These are phyloP conservation scores for Hylaeus anthracinus DNA, from an alignment of 1,140 invertebrate genomes.

Conservation along the genomic window DNA sequence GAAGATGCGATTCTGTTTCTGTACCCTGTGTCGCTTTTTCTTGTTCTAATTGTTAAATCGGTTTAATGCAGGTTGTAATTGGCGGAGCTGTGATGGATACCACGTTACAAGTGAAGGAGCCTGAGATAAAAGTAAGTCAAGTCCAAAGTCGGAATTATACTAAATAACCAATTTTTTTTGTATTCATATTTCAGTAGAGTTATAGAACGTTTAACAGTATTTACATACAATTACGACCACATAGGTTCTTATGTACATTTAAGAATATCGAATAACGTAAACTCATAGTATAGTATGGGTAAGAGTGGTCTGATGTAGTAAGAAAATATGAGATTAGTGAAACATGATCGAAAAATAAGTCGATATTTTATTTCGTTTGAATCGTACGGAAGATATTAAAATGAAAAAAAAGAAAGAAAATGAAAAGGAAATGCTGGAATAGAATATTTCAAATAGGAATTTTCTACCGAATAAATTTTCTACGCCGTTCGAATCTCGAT, in stretches of 20 bases:
- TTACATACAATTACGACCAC: slow-evolving; percentile 74
- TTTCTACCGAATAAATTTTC: neutral
- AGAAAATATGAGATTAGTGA: neutral
- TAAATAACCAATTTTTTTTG: slow-evolving; percentile 79
- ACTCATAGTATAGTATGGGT: slow-evolving; percentile 67
- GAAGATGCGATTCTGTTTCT: neutral
- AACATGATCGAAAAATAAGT: neutral
- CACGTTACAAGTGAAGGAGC: slow-evolving; percentile 84
- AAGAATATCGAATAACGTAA: slow-evolving; percentile 65
- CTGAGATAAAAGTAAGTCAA: slow-evolving; percentile 86
- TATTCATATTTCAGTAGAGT: slow-evolving; percentile 76
- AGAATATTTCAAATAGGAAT: neutral
- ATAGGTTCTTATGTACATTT: slow-evolving; percentile 76
- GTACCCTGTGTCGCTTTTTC: neutral
- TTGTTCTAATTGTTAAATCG: slow-evolving; percentile 18
- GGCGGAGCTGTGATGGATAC: slow-evolving; percentile 91
- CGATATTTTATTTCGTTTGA: neutral
- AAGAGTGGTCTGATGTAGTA: slow-evolving; percentile 55
- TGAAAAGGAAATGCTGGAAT: neutral
- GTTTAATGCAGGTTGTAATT: slow-evolving; percentile 86
- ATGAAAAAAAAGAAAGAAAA: neutral
- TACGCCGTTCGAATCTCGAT: neutral
- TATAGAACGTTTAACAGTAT: slow-evolving; percentile 74
- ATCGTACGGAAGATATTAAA: neutral
- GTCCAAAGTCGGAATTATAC: slow-evolving; percentile 72